Base-by-base conservation (phyloP, 23 tunicate genomes). In the Styela clava region DNA sequence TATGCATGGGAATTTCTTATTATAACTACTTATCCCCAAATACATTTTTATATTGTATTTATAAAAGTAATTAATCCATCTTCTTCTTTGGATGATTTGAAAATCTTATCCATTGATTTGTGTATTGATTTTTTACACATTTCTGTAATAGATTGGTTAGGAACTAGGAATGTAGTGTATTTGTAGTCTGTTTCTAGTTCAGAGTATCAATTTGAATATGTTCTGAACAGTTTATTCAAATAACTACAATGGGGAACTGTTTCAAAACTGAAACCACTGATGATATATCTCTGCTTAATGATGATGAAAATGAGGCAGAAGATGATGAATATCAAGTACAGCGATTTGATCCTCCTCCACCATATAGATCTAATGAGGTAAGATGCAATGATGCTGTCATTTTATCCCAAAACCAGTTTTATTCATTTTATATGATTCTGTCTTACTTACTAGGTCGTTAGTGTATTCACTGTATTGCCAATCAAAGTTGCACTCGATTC, bases 261-360 rank as follows among this genome's bases (percentile, higher is more conserved):
- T 76, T 76, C n/a, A 76, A 76, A 26, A 44, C 62, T 20, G 65
- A 76, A 44, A 33, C 81, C 19, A 44, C 52, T 51, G 81, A 71
- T 71, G 81, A 44, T 2, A 29, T 76, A 24, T 76, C 81, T 16
- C 30, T 76, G 0, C 65, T 76, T 23, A 52, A 44, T 27, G 52
- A 76, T 76, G 81, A 76, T n/a, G 77, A 5, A 12, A 7, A 28
- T 71, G 65, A 51, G 22, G 68, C 9, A 71, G 77, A 72, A 76
- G 65, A 25, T 24, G 64, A 44, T 52, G 69, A 18, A 21, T 67
- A 18, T 67, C 71, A 29, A 18, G 31, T 24, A 16, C 71, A 67
- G 16, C 52, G 26, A 56, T 76, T 27, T 52, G 65, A 23, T 29
- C 52, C 81, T 33, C 62, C 81, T 18, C 81, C 81, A n/a, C 81